phyloP scores from a whole-genome alignment of 2,888 invertebrate species.

The Eupithecia centaureata region DNA sequence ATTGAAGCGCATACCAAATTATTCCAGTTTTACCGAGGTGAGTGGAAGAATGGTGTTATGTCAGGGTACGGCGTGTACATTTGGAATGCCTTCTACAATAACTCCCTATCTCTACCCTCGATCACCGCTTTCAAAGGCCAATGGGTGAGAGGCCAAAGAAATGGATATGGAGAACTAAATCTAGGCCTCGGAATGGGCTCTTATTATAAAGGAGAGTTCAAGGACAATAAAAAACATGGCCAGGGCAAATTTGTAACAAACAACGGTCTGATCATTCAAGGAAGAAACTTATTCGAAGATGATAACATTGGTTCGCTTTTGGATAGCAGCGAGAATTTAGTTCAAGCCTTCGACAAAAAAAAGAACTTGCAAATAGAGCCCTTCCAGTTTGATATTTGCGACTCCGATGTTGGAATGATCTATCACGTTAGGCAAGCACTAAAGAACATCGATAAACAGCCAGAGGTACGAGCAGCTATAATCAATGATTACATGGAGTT shows the following conservation, averaged over 20 bases:
- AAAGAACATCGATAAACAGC: slow-evolving; percentile 64
- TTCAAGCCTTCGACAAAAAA: slow-evolving; percentile 43
- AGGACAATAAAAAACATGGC: slow-evolving; percentile 83
- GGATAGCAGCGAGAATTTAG: slow-evolving; percentile 40
- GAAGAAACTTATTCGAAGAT: slow-evolving; percentile 77
- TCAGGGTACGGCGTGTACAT: slow-evolving; percentile 84
- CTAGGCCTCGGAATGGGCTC: slow-evolving; percentile 82
- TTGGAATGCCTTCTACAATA: slow-evolving; percentile 82
- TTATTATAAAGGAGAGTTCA: slow-evolving; percentile 82
- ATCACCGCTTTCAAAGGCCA: slow-evolving; percentile 80
- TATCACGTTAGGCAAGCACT: slow-evolving; percentile 75
- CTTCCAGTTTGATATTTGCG: slow-evolving; percentile 61
- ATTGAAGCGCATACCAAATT: neutral
- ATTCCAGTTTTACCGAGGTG: slow-evolving; percentile 83
- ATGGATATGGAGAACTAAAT: slow-evolving; percentile 77
- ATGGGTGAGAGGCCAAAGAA: slow-evolving; percentile 82
- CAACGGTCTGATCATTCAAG: slow-evolving; percentile 79
- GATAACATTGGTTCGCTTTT: slow-evolving; percentile 71
- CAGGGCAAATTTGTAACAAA: slow-evolving; percentile 81
- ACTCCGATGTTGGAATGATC: slow-evolving; percentile 69
- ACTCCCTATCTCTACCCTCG: slow-evolving; percentile 79
- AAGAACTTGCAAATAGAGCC: slow-evolving; percentile 49
- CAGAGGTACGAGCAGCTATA: slow-evolving; percentile 57
- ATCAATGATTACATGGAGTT: slow-evolving; percentile 63
- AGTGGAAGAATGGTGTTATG: slow-evolving; percentile 83